These are phyloP conservation scores for Leptestheria dahalacensis DNA, from an alignment of 1,140 invertebrate genomes.

Conservation along the genomic window DNA sequence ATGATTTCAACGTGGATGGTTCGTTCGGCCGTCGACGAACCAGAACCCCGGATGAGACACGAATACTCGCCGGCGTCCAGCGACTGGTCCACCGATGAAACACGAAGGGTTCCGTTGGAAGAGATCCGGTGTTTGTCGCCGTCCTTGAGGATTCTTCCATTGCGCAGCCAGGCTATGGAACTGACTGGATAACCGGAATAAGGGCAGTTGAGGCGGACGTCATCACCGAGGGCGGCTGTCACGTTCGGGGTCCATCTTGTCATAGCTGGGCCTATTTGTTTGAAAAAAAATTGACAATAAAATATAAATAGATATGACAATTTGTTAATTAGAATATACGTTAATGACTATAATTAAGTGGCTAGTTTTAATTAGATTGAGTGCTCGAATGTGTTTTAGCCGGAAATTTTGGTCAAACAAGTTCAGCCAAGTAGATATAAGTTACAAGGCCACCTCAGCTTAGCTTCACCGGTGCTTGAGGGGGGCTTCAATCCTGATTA, in stretches of 20 bases:
- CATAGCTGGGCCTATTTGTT: neutral
- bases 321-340: no score
- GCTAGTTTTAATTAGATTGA: no score
- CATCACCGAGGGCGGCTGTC: conserved; percentile 31
- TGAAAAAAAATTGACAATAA: no score
- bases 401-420: no score
- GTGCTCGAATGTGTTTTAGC: no score
- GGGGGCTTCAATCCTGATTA: no score
- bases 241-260: conserved; percentile 30
- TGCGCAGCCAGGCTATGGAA: conserved; percentile 26
- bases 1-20: conserved; percentile 30
- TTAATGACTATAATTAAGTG: no score
- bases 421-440: no score
- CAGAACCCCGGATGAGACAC: conserved; percentile 30
- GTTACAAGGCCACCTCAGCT: no score
- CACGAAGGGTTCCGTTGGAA: conserved; percentile 30
- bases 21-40: conserved; percentile 25
- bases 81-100: conserved; percentile 28
- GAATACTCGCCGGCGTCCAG: conserved; percentile 33
- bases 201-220: conserved; percentile 28
- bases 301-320: no score
- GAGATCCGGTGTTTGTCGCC: conserved; percentile 25
- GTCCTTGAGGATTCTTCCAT: conserved; percentile 27
- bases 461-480: no score
- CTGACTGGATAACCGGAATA: conserved; percentile 32